Conservation (phyloP, 2,888 invertebrate genomes). For the Lithophane semibrunnea region DNA sequence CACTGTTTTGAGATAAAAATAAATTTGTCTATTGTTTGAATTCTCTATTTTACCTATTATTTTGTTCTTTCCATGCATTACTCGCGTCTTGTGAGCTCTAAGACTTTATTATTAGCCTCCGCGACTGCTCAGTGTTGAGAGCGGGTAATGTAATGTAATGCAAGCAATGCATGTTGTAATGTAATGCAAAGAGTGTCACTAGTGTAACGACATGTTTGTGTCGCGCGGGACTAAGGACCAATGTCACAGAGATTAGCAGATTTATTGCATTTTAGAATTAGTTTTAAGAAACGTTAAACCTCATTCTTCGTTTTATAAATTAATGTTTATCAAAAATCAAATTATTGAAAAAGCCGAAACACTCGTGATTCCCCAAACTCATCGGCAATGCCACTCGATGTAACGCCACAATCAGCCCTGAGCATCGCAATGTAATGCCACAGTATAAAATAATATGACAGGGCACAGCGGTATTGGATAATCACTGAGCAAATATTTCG, state of each 20-base stretch:
- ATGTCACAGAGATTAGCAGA: too few species aligned
- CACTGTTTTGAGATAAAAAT: slow-evolving; percentile 15
- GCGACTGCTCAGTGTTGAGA: background rate
- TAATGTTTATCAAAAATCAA: background rate
- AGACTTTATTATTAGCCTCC: background rate
- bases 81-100: background rate
- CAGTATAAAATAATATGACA: slow-evolving; percentile 11
- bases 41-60: background rate
- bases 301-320: too few species aligned
- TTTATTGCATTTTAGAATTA: background rate
- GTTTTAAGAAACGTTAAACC: too few species aligned
- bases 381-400: background rate
- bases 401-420: slow-evolving; percentile 24
- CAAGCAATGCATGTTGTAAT: background rate
- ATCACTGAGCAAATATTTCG: slow-evolving; percentile 50
- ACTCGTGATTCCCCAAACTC: background rate
- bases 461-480: slow-evolving; percentile 26
- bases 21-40: slow-evolving; percentile 2
- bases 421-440: slow-evolving; percentile 1
- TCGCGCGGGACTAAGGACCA: background rate
- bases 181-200: slow-evolving; percentile 3
- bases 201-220: background rate
- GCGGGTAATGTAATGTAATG: background rate
- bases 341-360: background rate
- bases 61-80: background rate